phyloP scores from a whole-genome alignment of 2,113 vertebrate species.

The Gymnocephalus cernua region DNA sequence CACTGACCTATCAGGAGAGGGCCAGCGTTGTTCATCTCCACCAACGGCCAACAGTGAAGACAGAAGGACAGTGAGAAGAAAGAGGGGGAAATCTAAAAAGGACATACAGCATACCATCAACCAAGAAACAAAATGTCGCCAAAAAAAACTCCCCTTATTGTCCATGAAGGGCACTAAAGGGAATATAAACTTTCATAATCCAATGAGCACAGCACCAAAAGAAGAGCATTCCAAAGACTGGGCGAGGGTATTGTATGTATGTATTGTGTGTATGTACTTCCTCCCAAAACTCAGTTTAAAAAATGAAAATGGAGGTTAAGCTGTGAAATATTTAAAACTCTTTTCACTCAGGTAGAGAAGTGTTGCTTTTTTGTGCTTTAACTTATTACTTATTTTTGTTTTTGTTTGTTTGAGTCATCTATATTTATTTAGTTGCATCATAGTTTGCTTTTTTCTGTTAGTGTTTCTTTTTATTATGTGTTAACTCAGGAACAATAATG shows the following conservation, averaged over 20 bases:
- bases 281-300: conserved; percentile 39
- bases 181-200: conserved; percentile 31
- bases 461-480: conserved; percentile 20
- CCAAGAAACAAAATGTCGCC: conserved; percentile 55
- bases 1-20: conserved; percentile 72
- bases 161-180: conserved; percentile 1
- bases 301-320: conserved; percentile 43
- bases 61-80: conserved; percentile 64
- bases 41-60: conserved; percentile 74
- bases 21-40: conserved; percentile 83
- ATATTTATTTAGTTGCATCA: conserved; percentile 74
- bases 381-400: conserved; percentile 71
- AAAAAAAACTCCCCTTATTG: conserved; percentile 59
- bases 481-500: conserved; percentile 39
- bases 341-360: conserved; percentile 77
- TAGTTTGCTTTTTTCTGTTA: conserved; percentile 43
- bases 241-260: conserved; percentile 39
- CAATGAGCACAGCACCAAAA: conserved; percentile 79
- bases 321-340: conserved; percentile 75
- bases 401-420: conserved; percentile 14
- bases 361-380: conserved; percentile 73
- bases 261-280: too few species aligned
- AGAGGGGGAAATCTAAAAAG: conserved; percentile 8
- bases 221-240: conserved; percentile 81
- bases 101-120: conserved; percentile 29